A percentile compares a stretch with the other conserved stretches of the same genome.
Conservation (phyloP, 1,140 invertebrate species). For the Zaprionus kolodkinae region DNA sequence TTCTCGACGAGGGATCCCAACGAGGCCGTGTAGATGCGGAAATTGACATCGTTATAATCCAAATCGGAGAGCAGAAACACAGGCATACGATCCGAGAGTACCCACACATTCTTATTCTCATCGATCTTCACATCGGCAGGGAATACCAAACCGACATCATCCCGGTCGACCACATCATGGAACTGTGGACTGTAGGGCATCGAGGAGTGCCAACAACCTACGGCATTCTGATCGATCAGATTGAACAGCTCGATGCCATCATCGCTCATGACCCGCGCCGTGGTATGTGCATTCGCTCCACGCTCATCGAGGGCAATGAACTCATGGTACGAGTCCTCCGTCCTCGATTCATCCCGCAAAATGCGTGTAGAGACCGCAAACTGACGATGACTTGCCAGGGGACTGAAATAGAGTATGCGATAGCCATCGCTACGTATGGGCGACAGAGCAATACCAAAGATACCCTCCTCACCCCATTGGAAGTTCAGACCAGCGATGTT, state of each 20-base stretch:
- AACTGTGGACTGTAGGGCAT: slow-evolving; percentile 88
- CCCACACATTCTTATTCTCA: slow-evolving; percentile 88
- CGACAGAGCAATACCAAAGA: slow-evolving; percentile 91
- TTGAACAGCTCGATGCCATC: slow-evolving; percentile 90
- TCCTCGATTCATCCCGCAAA: slow-evolving; percentile 88
- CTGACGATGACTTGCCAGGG: slow-evolving; percentile 90
- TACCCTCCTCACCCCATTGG: slow-evolving; percentile 92
- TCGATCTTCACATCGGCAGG: slow-evolving; percentile 92
- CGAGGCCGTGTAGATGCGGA: slow-evolving; percentile 89
- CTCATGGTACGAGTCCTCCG: slow-evolving; percentile 89
- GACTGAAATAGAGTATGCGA: slow-evolving; percentile 90
- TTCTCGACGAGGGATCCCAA: slow-evolving; percentile 87
- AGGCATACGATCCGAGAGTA: slow-evolving; percentile 92
- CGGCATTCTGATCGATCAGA: slow-evolving; percentile 91
- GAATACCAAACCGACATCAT: slow-evolving; percentile 90
- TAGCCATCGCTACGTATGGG: slow-evolving; percentile 88
- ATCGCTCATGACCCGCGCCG: slow-evolving; percentile 89
- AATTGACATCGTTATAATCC: slow-evolving; percentile 91
- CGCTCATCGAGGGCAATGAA: slow-evolving; percentile 89
- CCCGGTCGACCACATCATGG: slow-evolving; percentile 89
- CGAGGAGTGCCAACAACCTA: slow-evolving; percentile 91
- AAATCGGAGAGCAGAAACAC: slow-evolving; percentile 89
- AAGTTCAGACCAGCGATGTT: slow-evolving; percentile 92
- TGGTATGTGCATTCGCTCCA: slow-evolving; percentile 88
- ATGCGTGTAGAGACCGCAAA: slow-evolving; percentile 91